A percentile compares a stretch with the other conserved stretches of the same genome.
phyloP scores from a whole-genome alignment of 2,113 vertebrate species.

The Myotis davidii region DNA sequence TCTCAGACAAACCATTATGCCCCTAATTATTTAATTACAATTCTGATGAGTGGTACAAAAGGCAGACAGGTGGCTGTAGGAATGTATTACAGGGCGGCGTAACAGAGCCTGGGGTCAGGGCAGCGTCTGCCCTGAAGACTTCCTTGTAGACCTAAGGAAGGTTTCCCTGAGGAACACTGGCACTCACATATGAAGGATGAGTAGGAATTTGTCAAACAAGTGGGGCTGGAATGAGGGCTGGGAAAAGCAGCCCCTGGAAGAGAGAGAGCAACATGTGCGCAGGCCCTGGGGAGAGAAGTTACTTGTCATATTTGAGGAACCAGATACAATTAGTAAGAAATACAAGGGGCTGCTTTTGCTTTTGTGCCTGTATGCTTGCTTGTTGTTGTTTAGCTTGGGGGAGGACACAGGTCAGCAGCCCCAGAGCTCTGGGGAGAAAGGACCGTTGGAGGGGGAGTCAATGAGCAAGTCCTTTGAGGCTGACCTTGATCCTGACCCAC shows the following conservation, averaged over 20 bases:
- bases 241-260: not conserved
- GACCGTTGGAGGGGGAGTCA: not conserved
- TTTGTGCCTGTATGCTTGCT: not conserved
- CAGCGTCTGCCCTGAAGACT: not conserved
- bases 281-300: not conserved
- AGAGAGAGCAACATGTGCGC: not conserved
- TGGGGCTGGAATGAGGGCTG: not conserved
- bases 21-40: slow-evolving; percentile 44
- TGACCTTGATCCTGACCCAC: not conserved
- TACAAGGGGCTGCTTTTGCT: not conserved
- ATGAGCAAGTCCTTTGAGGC: not conserved
- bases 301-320: not conserved
- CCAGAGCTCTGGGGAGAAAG: not conserved
- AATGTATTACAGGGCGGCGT: not conserved
- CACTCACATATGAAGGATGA: not conserved
- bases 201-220: not conserved
- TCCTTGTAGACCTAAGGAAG: not conserved
- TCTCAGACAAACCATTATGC: not conserved
- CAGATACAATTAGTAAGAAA: not conserved
- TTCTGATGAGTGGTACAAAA: slow-evolving; percentile 11
- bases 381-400: not conserved
- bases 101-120: not conserved
- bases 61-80: not conserved
- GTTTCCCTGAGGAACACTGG: not conserved
- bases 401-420: not conserved